Percentiles rank a stretch among this genome's conserved stretches.
Evolutionary conservation across 2,888 invertebrate species (phyloP).

Genomic region (Escarpia spicata): DNA sequence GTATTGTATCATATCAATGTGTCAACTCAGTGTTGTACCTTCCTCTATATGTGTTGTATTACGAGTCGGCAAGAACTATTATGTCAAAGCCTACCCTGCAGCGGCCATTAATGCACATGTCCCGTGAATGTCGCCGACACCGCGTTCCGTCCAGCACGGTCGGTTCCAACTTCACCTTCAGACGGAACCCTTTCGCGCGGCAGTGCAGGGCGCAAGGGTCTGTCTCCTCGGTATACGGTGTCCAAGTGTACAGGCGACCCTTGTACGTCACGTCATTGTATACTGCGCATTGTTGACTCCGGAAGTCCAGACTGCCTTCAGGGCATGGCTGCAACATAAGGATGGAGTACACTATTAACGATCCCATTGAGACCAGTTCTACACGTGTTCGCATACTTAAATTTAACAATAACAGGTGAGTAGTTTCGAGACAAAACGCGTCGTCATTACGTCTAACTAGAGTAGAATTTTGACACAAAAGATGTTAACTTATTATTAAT

Average conservation of each 20-base stretch:
- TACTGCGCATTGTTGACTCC: background rate
- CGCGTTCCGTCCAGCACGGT: conserved; percentile 92
- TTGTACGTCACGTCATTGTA: background rate
- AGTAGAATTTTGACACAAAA: no score
- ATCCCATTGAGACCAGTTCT: no score
- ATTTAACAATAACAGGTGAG: no score
- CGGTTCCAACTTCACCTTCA: conserved; percentile 77
- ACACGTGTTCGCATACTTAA: no score
- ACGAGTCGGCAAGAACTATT: no score
- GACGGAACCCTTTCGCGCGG: conserved; percentile 71
- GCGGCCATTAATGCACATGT: conserved; percentile 92
- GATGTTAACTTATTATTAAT: no score
- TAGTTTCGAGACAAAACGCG: no score
- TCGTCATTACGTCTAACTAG: no score
- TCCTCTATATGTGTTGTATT: no score
- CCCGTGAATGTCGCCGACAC: conserved; percentile 84
- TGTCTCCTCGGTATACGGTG: conserved; percentile 82
- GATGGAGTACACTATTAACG: no score
- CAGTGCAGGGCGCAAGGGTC: conserved; percentile 89
- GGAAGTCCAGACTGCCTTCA: background rate
- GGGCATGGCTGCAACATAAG: background rate
- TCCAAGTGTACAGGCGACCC: conserved; percentile 70
- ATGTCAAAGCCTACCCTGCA: conserved; percentile 79
- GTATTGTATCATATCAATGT: no score
- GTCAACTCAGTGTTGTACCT: no score